A percentile compares a stretch with the other conserved stretches of the same genome.
Evolutionary conservation across 2,888 invertebrate genomes (phyloP).

Genomic region (Cheilosia soror): DNA sequence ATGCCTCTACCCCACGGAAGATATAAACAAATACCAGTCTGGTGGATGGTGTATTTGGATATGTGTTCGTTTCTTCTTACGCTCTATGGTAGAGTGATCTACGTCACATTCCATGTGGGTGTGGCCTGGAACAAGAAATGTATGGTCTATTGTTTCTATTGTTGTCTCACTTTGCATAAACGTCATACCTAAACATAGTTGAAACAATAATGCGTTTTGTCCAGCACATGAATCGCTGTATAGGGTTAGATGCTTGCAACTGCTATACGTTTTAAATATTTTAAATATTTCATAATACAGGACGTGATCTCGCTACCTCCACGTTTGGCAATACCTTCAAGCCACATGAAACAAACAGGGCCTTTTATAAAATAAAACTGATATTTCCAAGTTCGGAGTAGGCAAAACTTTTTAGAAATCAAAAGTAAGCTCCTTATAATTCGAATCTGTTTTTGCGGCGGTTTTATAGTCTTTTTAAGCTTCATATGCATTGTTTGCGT

Average conservation of each 20-base stretch:
- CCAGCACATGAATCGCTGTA: constrained; percentile 42
- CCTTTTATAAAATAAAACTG: constrained; percentile 78
- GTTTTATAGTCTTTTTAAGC: constrained; percentile 18
- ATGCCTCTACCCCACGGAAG: not conserved
- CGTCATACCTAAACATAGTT: constrained; percentile 46
- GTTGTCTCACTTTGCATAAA: constrained; percentile 33
- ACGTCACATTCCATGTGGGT: too few species aligned
- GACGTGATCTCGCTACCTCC: constrained; percentile 78
- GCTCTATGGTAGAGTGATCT: constrained; percentile 1
- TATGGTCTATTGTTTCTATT: constrained; percentile 28
- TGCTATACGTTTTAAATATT: constrained; percentile 57
- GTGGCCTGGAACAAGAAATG: constrained; percentile 1
- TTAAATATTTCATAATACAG: constrained; percentile 71
- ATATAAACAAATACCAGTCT: not conserved
- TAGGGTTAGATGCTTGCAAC: constrained; percentile 30
- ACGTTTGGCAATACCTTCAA: constrained; percentile 76
- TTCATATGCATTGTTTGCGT: not conserved
- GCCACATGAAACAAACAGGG: constrained; percentile 78
- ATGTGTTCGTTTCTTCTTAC: constrained; percentile 20
- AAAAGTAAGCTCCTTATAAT: constrained; percentile 33
- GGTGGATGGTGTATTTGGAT: constrained; percentile 2
- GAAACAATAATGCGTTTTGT: constrained; percentile 42
- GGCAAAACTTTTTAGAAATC: constrained; percentile 49
- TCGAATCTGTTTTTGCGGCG: constrained; percentile 28
- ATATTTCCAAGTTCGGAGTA: constrained; percentile 72